These are phyloP conservation scores for Priocnemis perturbator DNA, from an alignment of 2,888 invertebrate genomes.

Conservation along the genomic window DNA sequence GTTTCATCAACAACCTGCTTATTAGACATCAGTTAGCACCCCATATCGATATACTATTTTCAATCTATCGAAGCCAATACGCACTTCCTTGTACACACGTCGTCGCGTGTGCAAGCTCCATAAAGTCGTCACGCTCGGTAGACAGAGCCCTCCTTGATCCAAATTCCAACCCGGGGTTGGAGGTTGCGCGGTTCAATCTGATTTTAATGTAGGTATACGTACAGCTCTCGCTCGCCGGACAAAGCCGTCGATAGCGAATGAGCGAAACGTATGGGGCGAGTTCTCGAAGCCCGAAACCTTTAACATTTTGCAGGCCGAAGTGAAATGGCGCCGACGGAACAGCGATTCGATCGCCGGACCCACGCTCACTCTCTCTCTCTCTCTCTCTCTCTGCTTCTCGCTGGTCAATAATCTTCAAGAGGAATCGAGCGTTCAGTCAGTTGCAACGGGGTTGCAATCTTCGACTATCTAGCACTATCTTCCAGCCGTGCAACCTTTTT, in stretches of 20 bases:
- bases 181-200: constrained; percentile 64
- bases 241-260: constrained; percentile 37
- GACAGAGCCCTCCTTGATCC: constrained; percentile 70
- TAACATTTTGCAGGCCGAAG: background rate
- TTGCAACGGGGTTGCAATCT: too few relatives aligned
- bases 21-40: too few relatives aligned
- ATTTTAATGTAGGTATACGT: constrained; percentile 52
- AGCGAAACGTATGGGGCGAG: background rate
- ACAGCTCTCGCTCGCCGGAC: constrained; percentile 19
- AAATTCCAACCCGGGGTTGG: constrained; percentile 70
- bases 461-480: too few relatives aligned
- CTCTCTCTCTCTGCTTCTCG: too few relatives aligned
- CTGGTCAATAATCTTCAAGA: too few relatives aligned
- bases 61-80: too few relatives aligned
- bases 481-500: too few relatives aligned
- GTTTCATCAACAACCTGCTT: too few relatives aligned
- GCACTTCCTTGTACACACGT: constrained; percentile 34
- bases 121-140: constrained; percentile 63
- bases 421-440: too few relatives aligned
- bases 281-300: too few relatives aligned
- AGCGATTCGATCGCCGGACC: background rate
- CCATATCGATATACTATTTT: too few relatives aligned
- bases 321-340: background rate
- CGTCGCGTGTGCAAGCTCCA: constrained; percentile 57
- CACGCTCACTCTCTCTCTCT: too few relatives aligned